Percentiles rank a stretch among this genome's conserved stretches.
These are phyloP conservation scores for Betta splendens DNA, from an alignment of 2,797 vertebrate genomes.

Conservation along the genomic window DNA sequence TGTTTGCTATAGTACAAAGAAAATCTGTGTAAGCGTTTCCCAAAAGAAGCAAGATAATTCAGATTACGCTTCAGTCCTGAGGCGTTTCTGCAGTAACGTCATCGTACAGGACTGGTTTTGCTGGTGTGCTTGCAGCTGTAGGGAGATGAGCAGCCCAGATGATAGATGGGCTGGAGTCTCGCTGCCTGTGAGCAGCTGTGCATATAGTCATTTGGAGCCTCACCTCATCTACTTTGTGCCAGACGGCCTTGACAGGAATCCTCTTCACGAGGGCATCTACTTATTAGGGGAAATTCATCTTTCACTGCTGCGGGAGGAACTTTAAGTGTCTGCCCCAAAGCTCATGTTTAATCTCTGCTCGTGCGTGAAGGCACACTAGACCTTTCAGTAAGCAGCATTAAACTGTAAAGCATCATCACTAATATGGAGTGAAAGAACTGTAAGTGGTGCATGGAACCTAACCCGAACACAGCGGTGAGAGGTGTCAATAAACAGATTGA, in stretches of 20 bases:
- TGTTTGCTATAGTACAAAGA: background rate
- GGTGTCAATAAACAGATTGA: background rate
- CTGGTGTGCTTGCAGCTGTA: slow-evolving; percentile 7
- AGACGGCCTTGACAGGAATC: slow-evolving; percentile 55
- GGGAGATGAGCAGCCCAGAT: slow-evolving; percentile 37
- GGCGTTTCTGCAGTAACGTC: slow-evolving; percentile 3
- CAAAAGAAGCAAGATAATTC: background rate
- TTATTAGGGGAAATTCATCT: slow-evolving; percentile 60
- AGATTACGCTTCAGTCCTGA: background rate
- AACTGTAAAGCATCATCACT: background rate
- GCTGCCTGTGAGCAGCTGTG: slow-evolving; percentile 64
- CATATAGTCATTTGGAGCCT: slow-evolving; percentile 66
- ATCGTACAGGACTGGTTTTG: slow-evolving; percentile 24
- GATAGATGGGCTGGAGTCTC: slow-evolving; percentile 61
- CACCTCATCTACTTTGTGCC: slow-evolving; percentile 65
- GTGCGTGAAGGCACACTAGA: slow-evolving; percentile 13
- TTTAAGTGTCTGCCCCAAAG: slow-evolving; percentile 12
- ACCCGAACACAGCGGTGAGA: background rate
- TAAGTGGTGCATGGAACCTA: too few species aligned
- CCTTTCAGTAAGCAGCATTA: slow-evolving; percentile 1
- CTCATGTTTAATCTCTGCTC: slow-evolving; percentile 39
- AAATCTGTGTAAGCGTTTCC: background rate
- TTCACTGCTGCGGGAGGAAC: slow-evolving; percentile 47
- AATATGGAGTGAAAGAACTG: background rate
- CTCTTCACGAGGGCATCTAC: slow-evolving; percentile 54